Conservation (phyloP, 1,140 invertebrate genomes). For the Drosophila aff. region DNA sequence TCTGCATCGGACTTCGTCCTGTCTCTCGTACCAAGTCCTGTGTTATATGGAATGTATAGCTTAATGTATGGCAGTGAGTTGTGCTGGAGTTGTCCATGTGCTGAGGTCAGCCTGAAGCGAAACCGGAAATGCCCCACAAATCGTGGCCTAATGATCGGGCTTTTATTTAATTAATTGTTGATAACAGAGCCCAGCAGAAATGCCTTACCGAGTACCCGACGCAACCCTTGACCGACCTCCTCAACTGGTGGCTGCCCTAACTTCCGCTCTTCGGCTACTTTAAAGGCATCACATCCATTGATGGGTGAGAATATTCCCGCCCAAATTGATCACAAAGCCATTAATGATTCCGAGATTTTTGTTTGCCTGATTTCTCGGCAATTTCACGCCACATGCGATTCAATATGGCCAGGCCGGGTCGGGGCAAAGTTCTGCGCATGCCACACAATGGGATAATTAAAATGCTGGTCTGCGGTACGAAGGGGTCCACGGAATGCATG, state of each 20-base stretch:
- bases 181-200: constrained; percentile 63
- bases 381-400: constrained; percentile 43
- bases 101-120: constrained; percentile 45
- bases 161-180: constrained; percentile 83
- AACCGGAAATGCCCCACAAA: constrained; percentile 78
- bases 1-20: constrained; percentile 17
- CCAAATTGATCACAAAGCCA: constrained; percentile 23
- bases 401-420: constrained; percentile 33
- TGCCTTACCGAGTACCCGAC: constrained; percentile 30
- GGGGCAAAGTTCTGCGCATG: constrained; percentile 10
- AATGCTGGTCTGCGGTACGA: constrained; percentile 46
- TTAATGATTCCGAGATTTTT: constrained; percentile 39
- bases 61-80: constrained; percentile 47
- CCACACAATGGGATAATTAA: constrained; percentile 74
- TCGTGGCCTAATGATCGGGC: constrained; percentile 78
- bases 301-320: background rate
- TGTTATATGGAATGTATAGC: constrained; percentile 53
- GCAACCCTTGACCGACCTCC: background rate
- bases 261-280: background rate
- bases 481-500: constrained; percentile 4
- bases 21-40: background rate
- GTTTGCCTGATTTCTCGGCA: constrained; percentile 42
- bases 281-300: background rate
- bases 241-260: constrained; percentile 3
- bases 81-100: constrained; percentile 21